Evolutionary conservation across 2,888 invertebrate species (phyloP), one percentile per base, ranked within the genome.

Genomic region (Mythimna albipuncta): DNA sequence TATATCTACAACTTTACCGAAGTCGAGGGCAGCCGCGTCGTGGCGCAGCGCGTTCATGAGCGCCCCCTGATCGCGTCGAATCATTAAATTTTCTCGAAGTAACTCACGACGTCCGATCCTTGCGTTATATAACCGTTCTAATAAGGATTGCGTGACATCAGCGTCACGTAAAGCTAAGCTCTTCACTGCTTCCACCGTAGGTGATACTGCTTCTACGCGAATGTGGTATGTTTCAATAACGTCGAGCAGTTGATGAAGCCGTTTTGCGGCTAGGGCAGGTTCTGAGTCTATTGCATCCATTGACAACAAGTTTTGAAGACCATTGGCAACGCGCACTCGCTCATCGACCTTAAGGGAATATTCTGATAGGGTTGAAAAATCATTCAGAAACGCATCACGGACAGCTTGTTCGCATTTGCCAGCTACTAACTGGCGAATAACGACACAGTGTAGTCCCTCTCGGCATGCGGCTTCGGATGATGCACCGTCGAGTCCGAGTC

Each of bases 371-470:
- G 88, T 81, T 3, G 92, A 90, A 72, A 93, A 92, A 1, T 92
- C 65, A 0, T 84, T 71, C 0, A 92, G 47, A 79, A 90, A 94
- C 9, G 87, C 87, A 2, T 85, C 72, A 26, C 89, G 72, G 13
- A 94, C 66, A 5, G 64, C 52, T 4, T 69, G n/a, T 1, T 88
- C 69, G 26, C 86, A 84, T 3, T 83, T 65, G 5, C 83, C 81
- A 9, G 79, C 65, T 44, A 94, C 63, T 26, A 95, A 74, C 16
- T 89, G 83, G 2, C 93, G 90, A 57, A 94, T 79, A 4, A 95
- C 83, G 2, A 91, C 91, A 1, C 92, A 91, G 63, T 95, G 94
- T 19, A 95, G 78, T 2, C 94, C 94, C 83, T 95, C 94, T 0
- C 41, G 55, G 71, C 93, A 95, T 0, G 87, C 71, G 1, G 89